Base-by-base conservation (phyloP, 2,888 invertebrate species). In the Calliopum simillimum region DNA sequence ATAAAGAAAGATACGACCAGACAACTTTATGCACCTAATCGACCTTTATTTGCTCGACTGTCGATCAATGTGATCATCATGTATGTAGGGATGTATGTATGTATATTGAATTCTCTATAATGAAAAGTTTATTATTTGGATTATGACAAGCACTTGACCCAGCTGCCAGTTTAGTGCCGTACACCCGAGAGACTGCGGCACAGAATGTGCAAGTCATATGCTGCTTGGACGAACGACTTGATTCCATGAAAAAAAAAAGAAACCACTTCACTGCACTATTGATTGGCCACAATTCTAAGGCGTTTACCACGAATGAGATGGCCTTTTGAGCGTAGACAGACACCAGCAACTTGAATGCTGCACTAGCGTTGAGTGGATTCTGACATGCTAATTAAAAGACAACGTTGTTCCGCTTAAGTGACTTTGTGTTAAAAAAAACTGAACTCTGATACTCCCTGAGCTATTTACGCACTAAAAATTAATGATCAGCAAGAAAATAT, bases 351-450 rank as follows among this genome's bases (percentile, higher is more conserved):
- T n/a, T 12, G 19, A 46, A n/a, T n/a, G n/a, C 19, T 13, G 43
- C 43, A 21, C 16, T 43, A 14, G 44, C 67, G 67, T 55, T 73
- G 75, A 76, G 76, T 76, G 76, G 70, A 73, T 75, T 76, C 73
- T 82, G 82, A 83, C 82, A 82, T 82, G 84, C 83, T 82, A 82
- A 83, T 82, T 82, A 82, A 83, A 83, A 82, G 84, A 80, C 84
- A 73, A 77, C 82, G 78, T 73, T 72, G 74, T 75, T 76, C 79
- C 82, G 80, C 78, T 76, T 62, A 73, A 76, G 71, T 72, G n/a
- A 49, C 5, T 33, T 33, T 33, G 33, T 33, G 4, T 5, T 33
- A 33, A 8, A 33, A 33, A 25, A 33, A 33, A 33, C 33, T 33
- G 8, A n/a, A n/a, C n/a, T 8, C 33, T 33, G 5, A 33, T 2